Evolutionary conservation across 2,113 vertebrate genomes (phyloP), one percentile per base, ranked within the genome.

Genomic region (Phaetusa simplex): DNA sequence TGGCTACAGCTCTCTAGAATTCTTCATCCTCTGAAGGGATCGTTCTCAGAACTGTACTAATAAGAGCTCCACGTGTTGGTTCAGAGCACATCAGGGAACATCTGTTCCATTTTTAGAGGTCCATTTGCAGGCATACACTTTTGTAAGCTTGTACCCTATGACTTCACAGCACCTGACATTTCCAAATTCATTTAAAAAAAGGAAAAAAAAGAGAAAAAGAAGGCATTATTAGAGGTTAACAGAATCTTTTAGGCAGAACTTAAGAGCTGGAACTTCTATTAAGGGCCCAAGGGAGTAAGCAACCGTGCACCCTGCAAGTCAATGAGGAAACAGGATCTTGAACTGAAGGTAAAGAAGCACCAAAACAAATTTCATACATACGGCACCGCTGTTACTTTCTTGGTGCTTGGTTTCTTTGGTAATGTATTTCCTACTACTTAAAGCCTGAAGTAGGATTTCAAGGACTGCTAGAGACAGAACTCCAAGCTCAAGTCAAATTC

Each of bases 331-430:
- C 38, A 43, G 10, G 10, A 86, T 43, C 34, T 30, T 81, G 16
- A 80, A 88, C 77, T 9, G 6, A 83, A 58, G 47, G 42, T 21
- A 59, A 80, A 92, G 50, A 29, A 94, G 43, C 70, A 91, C 52
- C 84, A 67, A 42, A 77, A 19, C 8, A 32, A 11, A 22, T 59
- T 47, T 24, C 22, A 18, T 24, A 1, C 6, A 11, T 21, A 36
- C 23, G 65, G 38, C 42, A 71, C 32, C 7, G 5, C 10, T n/a
- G 16, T 89, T 72, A 85, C 17, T 38, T 77, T 40, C 77, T 49
- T 38, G 9, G 22, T 45, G 14, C 67, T 49, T 38, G 30, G 72
- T 61, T 93, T 95, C 95, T 96, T 95, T 89, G 91, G 87, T 79
- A 82, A 89, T 3, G 2, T 24, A 79, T 42, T 85, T 91, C 81